Conservation (phyloP, 2,888 invertebrate species). For the Dolichopus griseipennis region DNA sequence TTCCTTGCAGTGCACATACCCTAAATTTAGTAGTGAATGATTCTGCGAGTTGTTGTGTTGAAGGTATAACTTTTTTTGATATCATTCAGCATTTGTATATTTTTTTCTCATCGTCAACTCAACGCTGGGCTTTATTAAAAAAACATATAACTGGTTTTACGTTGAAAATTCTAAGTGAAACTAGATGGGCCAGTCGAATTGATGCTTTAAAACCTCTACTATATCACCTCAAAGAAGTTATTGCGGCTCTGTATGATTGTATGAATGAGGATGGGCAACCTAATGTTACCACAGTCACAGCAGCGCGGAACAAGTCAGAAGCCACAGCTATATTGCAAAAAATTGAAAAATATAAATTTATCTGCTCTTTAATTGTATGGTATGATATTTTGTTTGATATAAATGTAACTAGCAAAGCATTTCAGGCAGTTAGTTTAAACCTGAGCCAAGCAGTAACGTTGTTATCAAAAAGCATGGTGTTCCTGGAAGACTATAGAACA, state of each 20-base stretch:
- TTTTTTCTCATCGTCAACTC: constrained; percentile 13
- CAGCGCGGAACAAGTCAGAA: not conserved
- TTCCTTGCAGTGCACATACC: constrained; percentile 14
- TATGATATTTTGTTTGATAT: too few relatives aligned
- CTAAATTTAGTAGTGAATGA: constrained; percentile 12
- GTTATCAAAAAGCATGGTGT: constrained; percentile 11
- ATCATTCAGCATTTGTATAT: constrained; percentile 12
- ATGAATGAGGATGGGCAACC: constrained; percentile 9
- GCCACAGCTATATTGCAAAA: not conserved
- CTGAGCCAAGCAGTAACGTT: not conserved
- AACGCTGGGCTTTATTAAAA: constrained; percentile 12
- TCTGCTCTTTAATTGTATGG: too few relatives aligned
- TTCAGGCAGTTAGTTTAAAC: too few relatives aligned
- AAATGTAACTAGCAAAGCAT: too few relatives aligned
- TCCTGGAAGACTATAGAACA: too few relatives aligned
- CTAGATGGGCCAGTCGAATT: constrained; percentile 11
- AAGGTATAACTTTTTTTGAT: constrained; percentile 13
- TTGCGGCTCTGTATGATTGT: constrained; percentile 11
- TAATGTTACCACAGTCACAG: constrained; percentile 10
- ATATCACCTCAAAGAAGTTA: constrained; percentile 13
- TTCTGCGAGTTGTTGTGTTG: constrained; percentile 9
- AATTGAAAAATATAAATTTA: too few relatives aligned
- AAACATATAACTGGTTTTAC: constrained; percentile 11
- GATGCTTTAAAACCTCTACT: constrained; percentile 14
- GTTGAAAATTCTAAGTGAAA: too few relatives aligned